Conservation (phyloP, 2,113 vertebrate genomes). For the Corvus cornix region DNA sequence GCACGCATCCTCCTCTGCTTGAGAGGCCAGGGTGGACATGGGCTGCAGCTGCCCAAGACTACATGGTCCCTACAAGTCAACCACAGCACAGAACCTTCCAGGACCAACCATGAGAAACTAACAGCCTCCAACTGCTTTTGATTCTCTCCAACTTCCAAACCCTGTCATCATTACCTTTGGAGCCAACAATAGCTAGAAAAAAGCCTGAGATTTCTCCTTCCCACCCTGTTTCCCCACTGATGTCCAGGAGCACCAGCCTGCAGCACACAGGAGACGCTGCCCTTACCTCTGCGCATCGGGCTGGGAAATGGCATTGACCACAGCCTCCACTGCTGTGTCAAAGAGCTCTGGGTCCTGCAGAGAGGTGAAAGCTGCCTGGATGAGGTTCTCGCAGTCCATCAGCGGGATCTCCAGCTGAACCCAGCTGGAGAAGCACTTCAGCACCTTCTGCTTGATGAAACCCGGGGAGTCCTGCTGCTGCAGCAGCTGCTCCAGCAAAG, state of each 20-base stretch:
- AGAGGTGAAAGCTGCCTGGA: conserved; percentile 91
- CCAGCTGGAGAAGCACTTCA: conserved; percentile 99
- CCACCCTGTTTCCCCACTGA: not conserved
- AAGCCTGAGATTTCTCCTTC: not conserved
- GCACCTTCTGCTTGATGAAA: conserved; percentile 94
- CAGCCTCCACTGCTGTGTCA: conserved; percentile 94
- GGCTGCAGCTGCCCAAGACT: not conserved
- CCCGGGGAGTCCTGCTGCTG: conserved; percentile 90
- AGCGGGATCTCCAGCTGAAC: conserved; percentile 94
- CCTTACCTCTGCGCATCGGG: conserved; percentile 95
- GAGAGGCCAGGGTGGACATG: not conserved
- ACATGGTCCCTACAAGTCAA: not conserved
- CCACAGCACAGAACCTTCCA: not conserved
- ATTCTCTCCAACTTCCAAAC: not conserved
- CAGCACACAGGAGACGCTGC: not conserved
- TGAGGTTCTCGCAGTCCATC: conserved; percentile 91
- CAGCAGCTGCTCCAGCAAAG: conserved; percentile 92
- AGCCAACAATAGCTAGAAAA: rapidly evolving
- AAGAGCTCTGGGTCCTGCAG: conserved; percentile 96
- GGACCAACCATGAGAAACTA: not conserved
- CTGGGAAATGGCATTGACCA: conserved; percentile 97
- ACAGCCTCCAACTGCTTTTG: not conserved
- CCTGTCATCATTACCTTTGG: not conserved
- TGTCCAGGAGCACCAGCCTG: not conserved
- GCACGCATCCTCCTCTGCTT: not conserved